Percentiles rank a stretch among this genome's conserved stretches.
Evolutionary conservation across 2,113 vertebrate species (phyloP).

Genomic region (Ginglymostoma cirratum): DNA sequence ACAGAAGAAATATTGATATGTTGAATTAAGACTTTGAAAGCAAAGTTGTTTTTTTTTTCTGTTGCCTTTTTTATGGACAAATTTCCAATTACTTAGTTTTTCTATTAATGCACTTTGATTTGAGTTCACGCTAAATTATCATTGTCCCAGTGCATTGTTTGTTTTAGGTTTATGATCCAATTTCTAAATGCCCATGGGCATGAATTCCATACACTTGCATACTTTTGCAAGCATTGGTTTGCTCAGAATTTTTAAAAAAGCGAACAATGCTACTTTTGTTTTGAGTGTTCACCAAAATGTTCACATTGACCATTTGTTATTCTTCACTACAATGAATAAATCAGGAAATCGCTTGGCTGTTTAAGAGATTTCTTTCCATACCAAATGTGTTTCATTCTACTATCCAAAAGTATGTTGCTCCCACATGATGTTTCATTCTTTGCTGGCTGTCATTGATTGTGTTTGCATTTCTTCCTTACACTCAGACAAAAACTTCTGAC

Average conservation of each 20-base stretch:
- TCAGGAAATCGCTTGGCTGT: neutral
- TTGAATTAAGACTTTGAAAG: neutral
- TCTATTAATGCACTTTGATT: neutral
- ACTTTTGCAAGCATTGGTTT: neutral
- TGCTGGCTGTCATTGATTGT: neutral
- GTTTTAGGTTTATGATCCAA: neutral
- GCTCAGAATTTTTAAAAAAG: neutral
- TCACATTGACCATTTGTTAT: conserved; percentile 26
- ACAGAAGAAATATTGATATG: neutral
- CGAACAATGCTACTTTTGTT: neutral
- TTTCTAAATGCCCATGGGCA: neutral
- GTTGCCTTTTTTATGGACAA: neutral
- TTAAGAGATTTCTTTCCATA: neutral
- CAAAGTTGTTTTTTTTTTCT: neutral
- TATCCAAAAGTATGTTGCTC: neutral
- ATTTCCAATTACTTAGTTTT: neutral
- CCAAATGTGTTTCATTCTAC: neutral
- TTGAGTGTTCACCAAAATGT: neutral
- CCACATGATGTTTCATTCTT: neutral
- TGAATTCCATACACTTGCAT: conserved; percentile 3
- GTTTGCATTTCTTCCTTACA: neutral
- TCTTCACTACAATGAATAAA: neutral
- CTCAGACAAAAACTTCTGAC: neutral
- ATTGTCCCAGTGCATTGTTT: neutral
- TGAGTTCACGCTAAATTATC: neutral